Evolutionary conservation across 1,140 invertebrate species (phyloP), one percentile per base, ranked within the genome.

Genomic region (Listronotus oregonensis): DNA sequence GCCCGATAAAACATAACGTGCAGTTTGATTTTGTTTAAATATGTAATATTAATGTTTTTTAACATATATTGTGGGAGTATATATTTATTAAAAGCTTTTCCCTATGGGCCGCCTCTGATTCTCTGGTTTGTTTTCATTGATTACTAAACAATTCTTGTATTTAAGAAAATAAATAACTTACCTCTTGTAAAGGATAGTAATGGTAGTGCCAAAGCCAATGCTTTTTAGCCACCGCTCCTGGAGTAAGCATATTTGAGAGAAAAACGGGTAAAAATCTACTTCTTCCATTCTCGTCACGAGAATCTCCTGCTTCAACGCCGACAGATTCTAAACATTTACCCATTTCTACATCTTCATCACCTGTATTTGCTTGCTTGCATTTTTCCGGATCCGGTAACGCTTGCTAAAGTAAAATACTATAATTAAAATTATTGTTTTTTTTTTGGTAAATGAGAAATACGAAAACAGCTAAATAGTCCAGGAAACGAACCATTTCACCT

Each of bases 171-270:
- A 27, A 27, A 27, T 5, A 1, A 50, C 44, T 72, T 60, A 93
- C 92, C 84, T 93, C 90, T 76, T 93, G 87, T 47, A 88, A 86
- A 18, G 93, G 87, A 74, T 96, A 97, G 76, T 91, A 97, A 50
- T 94, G 94, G 74, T 96, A 97, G 70, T 93, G 87, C 93, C 93
- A 96, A 75, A 95, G 96, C 95, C 95, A 97, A 75, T 93, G 94
- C 66, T 85, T 83, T 67, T 89, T 87, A 75, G 91, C 86, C 7
- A 88, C 83, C 67, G 92, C 90, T 47, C 89, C 90, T 0, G 94
- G 93, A 74, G 94, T 92, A 6, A 97, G 78, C 79, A 97, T 94
- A 75, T 94, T 90, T 71, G 94, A 90, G 0, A 93, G 92, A 6
- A 91, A 85, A 79, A 97, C 96, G 2, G 95, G 95, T 89, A 98